Base-by-base conservation (phyloP, 2,797 vertebrate species). In the Hozukius guyotensis region DNA sequence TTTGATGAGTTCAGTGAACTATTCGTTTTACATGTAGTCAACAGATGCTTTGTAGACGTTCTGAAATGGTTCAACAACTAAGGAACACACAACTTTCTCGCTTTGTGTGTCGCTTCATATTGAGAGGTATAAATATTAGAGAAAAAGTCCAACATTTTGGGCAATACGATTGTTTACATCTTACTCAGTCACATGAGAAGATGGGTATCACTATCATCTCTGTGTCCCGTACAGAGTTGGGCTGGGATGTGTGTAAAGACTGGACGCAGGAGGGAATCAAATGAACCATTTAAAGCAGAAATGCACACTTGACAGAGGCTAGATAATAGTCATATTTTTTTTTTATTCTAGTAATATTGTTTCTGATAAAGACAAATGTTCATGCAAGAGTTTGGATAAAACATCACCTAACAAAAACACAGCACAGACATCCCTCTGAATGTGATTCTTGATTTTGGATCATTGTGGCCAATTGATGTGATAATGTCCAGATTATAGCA, bases 341-440 rank as follows among this genome's bases (percentile, higher is more conserved):
- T 94, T 95, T 88, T 84, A 90, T 88, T 92, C 59, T 86, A 89
- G 71, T 68, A 82, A 78, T 73, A 91, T 56, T 89, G 81, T 88
- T 86, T 83, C 67, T 87, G 69, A 90, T 90, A 85, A 88, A 93
- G 87, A 92, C 86, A 91, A 82, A 89, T 65, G 73, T 89, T 87
- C 95, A 94, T 95, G 94, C 94, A 95, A 78, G 81, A 84, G 56
- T 83, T 79, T 78, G 65, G 69, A 85, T 66, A 84, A 92, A 92
- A 86, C 67, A 74, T 87, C 80, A 92, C 56, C 52, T 29, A 82
- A 88, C 61, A 85, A 63, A 86, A 77, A 79, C 78, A 81, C 76
- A 87, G 75, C 75, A 83, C 67, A 81, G 46, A 84, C 59, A 77
- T 70, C 81, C 69, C 63, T 85, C 80, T 79, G 82, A 83, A 75